Conservation (phyloP, 2,888 invertebrate species). For the Mayetiola destructor region DNA sequence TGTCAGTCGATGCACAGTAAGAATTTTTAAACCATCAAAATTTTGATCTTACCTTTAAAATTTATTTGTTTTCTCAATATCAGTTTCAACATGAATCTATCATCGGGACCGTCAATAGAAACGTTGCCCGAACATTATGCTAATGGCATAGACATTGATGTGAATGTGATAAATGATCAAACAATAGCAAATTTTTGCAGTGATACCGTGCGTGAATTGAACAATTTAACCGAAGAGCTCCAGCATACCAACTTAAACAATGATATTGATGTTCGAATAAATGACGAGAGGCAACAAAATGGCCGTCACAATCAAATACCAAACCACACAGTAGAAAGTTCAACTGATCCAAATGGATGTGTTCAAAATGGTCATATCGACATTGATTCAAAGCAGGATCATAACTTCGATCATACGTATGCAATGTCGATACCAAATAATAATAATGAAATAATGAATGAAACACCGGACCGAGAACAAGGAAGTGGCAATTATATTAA, state of each 20-base stretch:
- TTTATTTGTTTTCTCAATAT: constrained; percentile 13
- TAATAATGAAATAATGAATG: neutral
- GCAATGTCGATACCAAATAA: neutral
- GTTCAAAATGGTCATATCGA: neutral
- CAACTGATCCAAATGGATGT: neutral
- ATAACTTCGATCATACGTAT: neutral
- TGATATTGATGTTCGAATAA: neutral
- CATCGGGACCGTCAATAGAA: constrained; percentile 11
- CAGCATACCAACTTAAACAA: constrained; percentile 19
- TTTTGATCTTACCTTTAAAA: constrained; percentile 7
- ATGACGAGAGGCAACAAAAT: neutral
- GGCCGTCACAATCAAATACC: neutral
- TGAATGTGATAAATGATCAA: constrained; percentile 14
- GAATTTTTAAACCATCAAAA: constrained; percentile 20
- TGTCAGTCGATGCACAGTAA: constrained; percentile 58
- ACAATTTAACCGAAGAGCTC: constrained; percentile 27
- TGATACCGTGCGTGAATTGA: constrained; percentile 26
- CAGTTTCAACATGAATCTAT: constrained; percentile 4
- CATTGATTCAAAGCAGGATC: neutral
- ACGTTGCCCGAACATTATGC: constrained; percentile 11
- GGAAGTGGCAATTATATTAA: constrained; percentile 8
- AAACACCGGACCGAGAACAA: neutral
- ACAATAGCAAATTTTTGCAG: constrained; percentile 15
- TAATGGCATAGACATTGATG: neutral
- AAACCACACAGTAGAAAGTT: neutral